A percentile compares a stretch with the other conserved stretches of the same genome.
Evolutionary conservation across 2,888 invertebrate genomes (phyloP).

Genomic region (Gymnoscelis rufifasciata): DNA sequence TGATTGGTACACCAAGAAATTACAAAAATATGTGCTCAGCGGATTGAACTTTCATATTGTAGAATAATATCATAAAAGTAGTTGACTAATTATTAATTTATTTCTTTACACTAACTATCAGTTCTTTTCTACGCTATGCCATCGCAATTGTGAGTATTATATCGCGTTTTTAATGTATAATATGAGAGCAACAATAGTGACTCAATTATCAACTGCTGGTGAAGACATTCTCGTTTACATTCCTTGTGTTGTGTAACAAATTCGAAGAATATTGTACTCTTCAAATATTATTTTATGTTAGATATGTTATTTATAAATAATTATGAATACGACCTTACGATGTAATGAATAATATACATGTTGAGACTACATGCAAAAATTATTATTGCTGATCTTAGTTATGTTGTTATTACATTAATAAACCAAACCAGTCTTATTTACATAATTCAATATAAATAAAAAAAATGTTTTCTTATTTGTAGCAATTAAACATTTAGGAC

Average conservation of each 20-base stretch:
- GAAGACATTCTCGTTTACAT: background rate
- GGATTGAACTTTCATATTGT: too few relatives aligned
- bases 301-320: conserved; percentile 26
- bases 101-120: too few relatives aligned
- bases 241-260: background rate
- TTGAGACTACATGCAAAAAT: conserved; percentile 33
- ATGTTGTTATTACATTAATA: conserved; percentile 27
- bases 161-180: background rate
- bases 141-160: background rate
- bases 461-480: background rate
- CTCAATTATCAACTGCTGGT: background rate
- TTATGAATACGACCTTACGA: conserved; percentile 25
- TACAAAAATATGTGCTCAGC: too few relatives aligned
- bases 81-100: too few relatives aligned
- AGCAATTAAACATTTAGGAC: background rate
- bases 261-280: background rate
- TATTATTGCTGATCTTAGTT: conserved; percentile 36
- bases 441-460: conserved; percentile 28
- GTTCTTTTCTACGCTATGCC: background rate
- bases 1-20: too few relatives aligned
- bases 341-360: conserved; percentile 24
- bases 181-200: background rate
- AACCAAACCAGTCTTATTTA: conserved; percentile 37
- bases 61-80: too few relatives aligned
- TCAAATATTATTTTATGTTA: background rate